Base-by-base conservation (phyloP, 1,140 invertebrate genomes). In the Meloidogyne exigua region DNA sequence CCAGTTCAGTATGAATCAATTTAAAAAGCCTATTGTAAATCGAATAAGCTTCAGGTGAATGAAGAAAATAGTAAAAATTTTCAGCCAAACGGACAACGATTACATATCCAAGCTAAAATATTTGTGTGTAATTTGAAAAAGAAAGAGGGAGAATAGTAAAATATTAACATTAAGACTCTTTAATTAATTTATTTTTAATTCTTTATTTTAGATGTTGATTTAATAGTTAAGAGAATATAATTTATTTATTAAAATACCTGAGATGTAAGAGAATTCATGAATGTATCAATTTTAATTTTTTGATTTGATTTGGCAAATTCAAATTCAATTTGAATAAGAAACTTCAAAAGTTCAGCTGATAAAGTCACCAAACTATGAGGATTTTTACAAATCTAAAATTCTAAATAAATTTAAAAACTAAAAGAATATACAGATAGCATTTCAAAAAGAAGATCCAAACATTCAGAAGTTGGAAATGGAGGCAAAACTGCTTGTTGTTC, bases 21-120 rank as follows among this genome's bases (percentile, higher is more conserved):
- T 80, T 73, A 72, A 65, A 80, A 11, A 80, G 42, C 15, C 68
- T 68, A 68, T 84, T 84, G 25, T 81, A n/a, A 21, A 82, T 76
- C 64, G 25, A 64, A 11, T n/a, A 26, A 1, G 81, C 82, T 26
- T 82, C 74, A 57, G 72, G 36, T 21, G 79, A 82, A 23, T 82
- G 39, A 11, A 82, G 63, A 75, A 82, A 82, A 42, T 82, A 82
- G 18, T 83, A 70, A 65, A 69, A 77, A 73, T 82, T 78, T 39
- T 84, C 81, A 15, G 73, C 64, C 18, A 81, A 69, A 71, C 49
- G 83, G 2, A 39, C 65, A 23, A 72, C 80, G 15, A 82, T 44
- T 11, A 77, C 81, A 78, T 81, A 82, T 7, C 73, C 83, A 18
- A 77, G 69, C 72, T 73, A 21, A 12, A 73, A 64, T 64, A 25